A percentile compares a stretch with the other conserved stretches of the same genome.
phyloP scores from a whole-genome alignment of 2,888 invertebrate species.

The Hemicrepidius hirtus region DNA sequence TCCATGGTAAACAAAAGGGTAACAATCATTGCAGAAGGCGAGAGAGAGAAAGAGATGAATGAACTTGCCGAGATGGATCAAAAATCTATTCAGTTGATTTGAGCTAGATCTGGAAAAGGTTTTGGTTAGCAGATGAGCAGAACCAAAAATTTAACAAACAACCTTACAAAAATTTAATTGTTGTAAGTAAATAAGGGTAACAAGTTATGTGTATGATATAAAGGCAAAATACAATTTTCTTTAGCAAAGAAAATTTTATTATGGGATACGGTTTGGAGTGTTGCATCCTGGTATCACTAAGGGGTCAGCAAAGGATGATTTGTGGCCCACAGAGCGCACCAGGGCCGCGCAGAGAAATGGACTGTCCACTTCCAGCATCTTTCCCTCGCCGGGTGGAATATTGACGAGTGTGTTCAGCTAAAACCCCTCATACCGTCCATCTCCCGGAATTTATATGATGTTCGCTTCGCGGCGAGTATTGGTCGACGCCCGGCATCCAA shows the following conservation, averaged over 20 bases:
- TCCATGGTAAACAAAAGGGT: no score
- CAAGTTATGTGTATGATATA: no score
- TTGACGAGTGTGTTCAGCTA: conserved; percentile 64
- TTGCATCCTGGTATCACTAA: conserved; percentile 60
- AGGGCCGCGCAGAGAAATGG: conserved; percentile 68
- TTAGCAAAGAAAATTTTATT: not conserved
- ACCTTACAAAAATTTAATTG: no score
- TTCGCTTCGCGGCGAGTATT: conserved; percentile 69
- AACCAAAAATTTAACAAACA: no score
- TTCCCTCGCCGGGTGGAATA: conserved; percentile 63
- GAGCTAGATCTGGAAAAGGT: no score
- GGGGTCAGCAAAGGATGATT: conserved; percentile 66
- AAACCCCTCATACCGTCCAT: conserved; percentile 66
- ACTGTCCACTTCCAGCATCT: conserved; percentile 70
- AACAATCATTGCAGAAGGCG: no score
- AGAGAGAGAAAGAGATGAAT: no score
- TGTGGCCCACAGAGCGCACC: conserved; percentile 64
- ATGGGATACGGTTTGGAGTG: conserved; percentile 41
- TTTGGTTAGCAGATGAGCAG: no score
- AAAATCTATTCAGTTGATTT: no score
- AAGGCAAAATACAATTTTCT: no score
- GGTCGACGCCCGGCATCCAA: conserved; percentile 70
- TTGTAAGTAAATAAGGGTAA: no score
- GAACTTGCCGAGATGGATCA: no score
- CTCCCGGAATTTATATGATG: conserved; percentile 72